Evolutionary conservation across 1,140 invertebrate genomes (phyloP), one percentile per base, ranked within the genome.

Genomic region (Phortica variegata): DNA sequence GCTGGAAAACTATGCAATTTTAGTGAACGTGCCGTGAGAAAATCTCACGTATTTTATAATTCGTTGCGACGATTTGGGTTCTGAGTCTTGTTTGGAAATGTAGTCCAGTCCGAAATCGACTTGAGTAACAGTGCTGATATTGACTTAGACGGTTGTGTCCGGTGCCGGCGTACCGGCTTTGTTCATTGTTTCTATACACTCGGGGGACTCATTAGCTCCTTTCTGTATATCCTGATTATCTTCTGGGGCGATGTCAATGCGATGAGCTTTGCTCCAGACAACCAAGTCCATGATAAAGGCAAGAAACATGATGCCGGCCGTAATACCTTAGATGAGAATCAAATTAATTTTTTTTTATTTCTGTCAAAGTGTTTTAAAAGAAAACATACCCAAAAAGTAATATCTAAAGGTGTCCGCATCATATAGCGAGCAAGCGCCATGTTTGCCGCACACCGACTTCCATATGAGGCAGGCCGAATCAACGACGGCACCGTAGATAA

Each of bases 401-500:
- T 87, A 86, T 45, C 93, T 78, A 61, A 95, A 90, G 38, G 85
- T 82, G 58, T 88, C 86, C 19, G 86, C 84, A 78, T 95, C 90
- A 77, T 94, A 95, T 12, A 90, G 81, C 56, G 86, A 87, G 78
- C 92, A 95, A 29, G 88, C 88, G 43, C 89, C 90, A 56, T 83
- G 78, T 56, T 89, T 82, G 18, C 87, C 88, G 66, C 90, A 93
- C 2, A 86, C 84, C 21, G 82, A 84, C 74, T 93, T 89, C 85
- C 92, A 93, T 57, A 93, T 84, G 2, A 92, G 80, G 78, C 93
- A 95, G 1, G 91, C 89, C 2, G 89, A 91, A 81, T 95, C 93
- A 29, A 95, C 89, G 9, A 94, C 88, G 45, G 89, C 88, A 49
- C 91, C 92, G 77, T 95, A 95, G 54, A 95, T 85, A 61, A 94